Evolutionary conservation across 2,888 invertebrate genomes (phyloP).

Genomic region (Himalopsyche anomala): DNA sequence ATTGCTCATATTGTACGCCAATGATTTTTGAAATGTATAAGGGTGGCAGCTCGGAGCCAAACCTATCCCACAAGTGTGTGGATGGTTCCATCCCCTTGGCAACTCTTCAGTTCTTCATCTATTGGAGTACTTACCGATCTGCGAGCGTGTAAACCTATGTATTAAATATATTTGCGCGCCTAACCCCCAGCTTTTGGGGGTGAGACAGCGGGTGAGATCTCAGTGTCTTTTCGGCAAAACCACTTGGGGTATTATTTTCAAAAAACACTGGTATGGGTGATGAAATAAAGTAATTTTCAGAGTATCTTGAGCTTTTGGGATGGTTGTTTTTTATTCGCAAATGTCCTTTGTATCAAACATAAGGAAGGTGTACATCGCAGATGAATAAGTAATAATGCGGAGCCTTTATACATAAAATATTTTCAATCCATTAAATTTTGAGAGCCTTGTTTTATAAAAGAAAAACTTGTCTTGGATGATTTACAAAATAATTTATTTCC

Average conservation of each 20-base stretch:
- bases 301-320: background rate
- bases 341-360: background rate
- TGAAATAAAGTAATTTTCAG: conserved; percentile 30
- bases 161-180: conserved; percentile 59
- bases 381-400: background rate
- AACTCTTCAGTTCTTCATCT: conserved; percentile 64
- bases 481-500: too few relatives aligned
- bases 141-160: conserved; percentile 44
- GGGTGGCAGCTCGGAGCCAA: conserved; percentile 64
- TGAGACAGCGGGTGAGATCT: background rate
- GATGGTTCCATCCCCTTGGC: conserved; percentile 63
- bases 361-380: background rate
- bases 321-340: background rate
- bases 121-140: conserved; percentile 66
- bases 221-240: conserved; percentile 27
- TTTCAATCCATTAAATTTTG: conserved; percentile 1
- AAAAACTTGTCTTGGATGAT: too few relatives aligned
- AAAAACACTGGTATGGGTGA: background rate
- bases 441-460: background rate
- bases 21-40: background rate
- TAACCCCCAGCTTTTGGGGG: background rate
- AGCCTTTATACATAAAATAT: background rate
- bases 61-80: conserved; percentile 61
- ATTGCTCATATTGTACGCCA: background rate
- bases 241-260: conserved; percentile 19